These are phyloP conservation scores for Mimas tiliae DNA, from an alignment of 2,888 invertebrate genomes.

Conservation along the genomic window DNA sequence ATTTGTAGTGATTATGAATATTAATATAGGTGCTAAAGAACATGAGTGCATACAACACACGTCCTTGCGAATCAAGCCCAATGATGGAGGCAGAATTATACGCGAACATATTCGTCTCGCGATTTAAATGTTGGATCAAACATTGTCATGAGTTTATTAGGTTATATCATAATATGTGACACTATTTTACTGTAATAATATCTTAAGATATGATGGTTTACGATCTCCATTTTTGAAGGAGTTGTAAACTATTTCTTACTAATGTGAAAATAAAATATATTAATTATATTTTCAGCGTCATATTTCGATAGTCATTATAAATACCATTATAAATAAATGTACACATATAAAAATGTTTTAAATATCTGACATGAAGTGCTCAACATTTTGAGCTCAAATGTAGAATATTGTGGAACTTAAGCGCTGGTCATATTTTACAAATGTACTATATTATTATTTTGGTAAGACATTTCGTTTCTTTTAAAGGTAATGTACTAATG, in stretches of 20 bases:
- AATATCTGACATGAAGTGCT: slow-evolving; percentile 6
- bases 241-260: not conserved
- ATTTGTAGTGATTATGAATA: not conserved
- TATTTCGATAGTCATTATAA: slow-evolving; percentile 2
- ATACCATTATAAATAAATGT: slow-evolving; percentile 18
- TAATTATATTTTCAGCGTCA: not conserved
- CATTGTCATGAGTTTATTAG: slow-evolving; percentile 16
- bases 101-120: not conserved
- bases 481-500: not conserved
- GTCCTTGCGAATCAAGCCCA: not conserved
- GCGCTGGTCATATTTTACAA: slow-evolving; percentile 19
- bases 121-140: slow-evolving; percentile 13
- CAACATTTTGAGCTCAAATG: slow-evolving; percentile 22
- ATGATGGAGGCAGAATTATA: not conserved
- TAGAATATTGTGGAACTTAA: not conserved
- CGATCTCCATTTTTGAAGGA: slow-evolving; percentile 7
- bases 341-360: slow-evolving; percentile 14
- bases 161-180: slow-evolving; percentile 3
- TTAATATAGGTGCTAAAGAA: not conserved
- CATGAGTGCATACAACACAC: not conserved
- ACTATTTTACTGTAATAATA: not conserved
- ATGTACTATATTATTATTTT: slow-evolving; percentile 1
- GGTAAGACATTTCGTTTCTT: slow-evolving; percentile 1
- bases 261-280: not conserved
- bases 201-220: slow-evolving; percentile 1